Conservation (phyloP, 2,113 vertebrate genomes). For the Ammodytes dubius region DNA sequence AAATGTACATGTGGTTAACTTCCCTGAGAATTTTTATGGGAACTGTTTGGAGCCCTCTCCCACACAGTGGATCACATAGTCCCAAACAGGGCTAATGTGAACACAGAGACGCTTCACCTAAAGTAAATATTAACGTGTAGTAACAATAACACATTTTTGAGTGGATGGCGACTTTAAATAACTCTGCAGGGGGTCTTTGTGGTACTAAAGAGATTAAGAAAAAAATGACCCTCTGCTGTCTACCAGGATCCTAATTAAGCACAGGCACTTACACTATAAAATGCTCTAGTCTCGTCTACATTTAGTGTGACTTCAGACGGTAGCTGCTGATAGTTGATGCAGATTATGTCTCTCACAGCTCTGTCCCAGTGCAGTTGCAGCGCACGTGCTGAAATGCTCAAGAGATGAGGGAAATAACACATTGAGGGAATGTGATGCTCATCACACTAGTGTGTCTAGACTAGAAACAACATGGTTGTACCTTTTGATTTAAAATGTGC, state of each 20-base stretch:
- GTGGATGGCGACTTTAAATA: neutral
- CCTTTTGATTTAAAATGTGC: constrained; percentile 55
- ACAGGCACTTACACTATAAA: neutral
- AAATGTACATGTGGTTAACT: neutral
- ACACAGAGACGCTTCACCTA: neutral
- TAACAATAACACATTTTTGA: neutral
- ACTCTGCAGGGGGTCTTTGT: neutral
- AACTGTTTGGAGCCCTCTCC: neutral
- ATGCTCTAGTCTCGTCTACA: neutral
- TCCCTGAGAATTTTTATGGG: neutral
- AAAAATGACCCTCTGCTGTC: neutral
- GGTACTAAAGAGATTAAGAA: neutral
- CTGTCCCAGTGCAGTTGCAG: neutral
- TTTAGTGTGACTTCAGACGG: neutral
- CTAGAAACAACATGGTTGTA: constrained; percentile 49
- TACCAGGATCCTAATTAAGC: too few relatives aligned
- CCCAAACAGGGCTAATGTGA: neutral
- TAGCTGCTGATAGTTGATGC: constrained; percentile 28
- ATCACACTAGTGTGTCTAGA: constrained; percentile 5
- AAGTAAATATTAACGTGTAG: neutral
- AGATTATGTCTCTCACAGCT: constrained; percentile 20
- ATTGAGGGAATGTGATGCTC: constrained; percentile 13
- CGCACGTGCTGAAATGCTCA: constrained; percentile 1
- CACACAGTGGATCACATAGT: neutral
- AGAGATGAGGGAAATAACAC: constrained; percentile 47